Conservation (phyloP, 2,888 invertebrate genomes). For the Drosophila nigritarsus region DNA sequence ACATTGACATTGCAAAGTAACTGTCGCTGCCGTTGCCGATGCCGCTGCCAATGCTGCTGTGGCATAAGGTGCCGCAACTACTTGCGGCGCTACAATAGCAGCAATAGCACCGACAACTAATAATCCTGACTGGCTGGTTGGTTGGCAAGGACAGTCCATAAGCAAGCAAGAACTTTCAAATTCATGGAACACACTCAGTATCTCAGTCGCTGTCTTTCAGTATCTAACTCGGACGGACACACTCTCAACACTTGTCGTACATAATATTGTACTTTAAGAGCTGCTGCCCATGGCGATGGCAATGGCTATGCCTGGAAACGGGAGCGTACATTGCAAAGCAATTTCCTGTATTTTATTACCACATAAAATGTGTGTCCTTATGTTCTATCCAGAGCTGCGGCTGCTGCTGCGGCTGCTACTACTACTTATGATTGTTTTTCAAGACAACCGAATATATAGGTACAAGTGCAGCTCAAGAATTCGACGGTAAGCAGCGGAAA, state of each 20-base stretch:
- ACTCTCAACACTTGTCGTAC: slow-evolving; percentile 66
- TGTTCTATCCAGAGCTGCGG: slow-evolving; percentile 16
- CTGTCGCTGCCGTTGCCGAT: slow-evolving; percentile 14
- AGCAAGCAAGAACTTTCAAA: slow-evolving; percentile 54
- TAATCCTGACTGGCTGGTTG: slow-evolving; percentile 27
- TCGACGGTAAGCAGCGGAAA: slow-evolving; percentile 48
- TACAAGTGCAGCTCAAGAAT: slow-evolving; percentile 33
- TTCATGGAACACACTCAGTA: slow-evolving; percentile 55
- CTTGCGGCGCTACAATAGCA: slow-evolving; percentile 47
- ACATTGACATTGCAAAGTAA: slow-evolving; percentile 67
- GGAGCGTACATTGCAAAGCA: slow-evolving; percentile 72
- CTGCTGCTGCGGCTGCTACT: slow-evolving; percentile 10
- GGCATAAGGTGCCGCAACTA: slow-evolving; percentile 47
- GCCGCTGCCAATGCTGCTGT: slow-evolving; percentile 16
- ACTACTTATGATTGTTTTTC: slow-evolving; percentile 52
- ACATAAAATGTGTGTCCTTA: slow-evolving; percentile 60
- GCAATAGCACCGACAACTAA: slow-evolving; percentile 42
- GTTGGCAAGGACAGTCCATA: slow-evolving; percentile 48
- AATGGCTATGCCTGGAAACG: slow-evolving; percentile 32
- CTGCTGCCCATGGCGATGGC: slow-evolving; percentile 44
- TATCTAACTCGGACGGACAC: slow-evolving; percentile 23
- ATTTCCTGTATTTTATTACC: slow-evolving; percentile 75
- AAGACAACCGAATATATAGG: slow-evolving; percentile 44
- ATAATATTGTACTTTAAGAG: slow-evolving; percentile 71
- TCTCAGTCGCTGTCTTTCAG: slow-evolving; percentile 3